phyloP scores from a whole-genome alignment of 2,797 vertebrate genomes.

The Capromys pilorides region DNA sequence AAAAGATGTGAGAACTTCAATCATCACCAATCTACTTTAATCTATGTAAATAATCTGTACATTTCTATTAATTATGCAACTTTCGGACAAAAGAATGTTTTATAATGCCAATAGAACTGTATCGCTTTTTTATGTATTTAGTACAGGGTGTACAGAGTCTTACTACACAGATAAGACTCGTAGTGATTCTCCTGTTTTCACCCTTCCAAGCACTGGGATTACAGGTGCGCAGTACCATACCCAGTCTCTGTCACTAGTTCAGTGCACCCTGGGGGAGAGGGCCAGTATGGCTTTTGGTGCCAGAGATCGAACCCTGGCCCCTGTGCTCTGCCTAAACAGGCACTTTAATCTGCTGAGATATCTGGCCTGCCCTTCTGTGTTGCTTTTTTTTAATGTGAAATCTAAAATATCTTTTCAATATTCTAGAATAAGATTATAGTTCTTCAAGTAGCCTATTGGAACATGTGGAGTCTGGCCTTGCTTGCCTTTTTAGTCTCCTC shows the following conservation, averaged over 20 bases:
- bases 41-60: not conserved
- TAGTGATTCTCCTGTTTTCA: no score
- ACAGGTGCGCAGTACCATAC: no score
- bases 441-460: not conserved
- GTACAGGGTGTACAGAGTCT: no score
- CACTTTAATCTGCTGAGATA: no score
- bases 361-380: no score
- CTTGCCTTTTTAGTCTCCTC: conserved; percentile 11
- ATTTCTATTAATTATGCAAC: not conserved
- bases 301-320: no score
- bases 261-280: no score
- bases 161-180: no score
- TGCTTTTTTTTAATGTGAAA: not conserved
- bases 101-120: conserved; percentile 5
- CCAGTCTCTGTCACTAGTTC: no score
- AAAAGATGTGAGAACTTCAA: not conserved
- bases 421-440: conserved; percentile 27
- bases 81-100: conserved; percentile 39
- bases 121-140: not conserved
- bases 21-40: not conserved
- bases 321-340: no score
- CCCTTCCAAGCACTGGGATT: no score
- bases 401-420: not conserved
- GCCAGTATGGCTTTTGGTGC: no score
- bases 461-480: not conserved